These are phyloP conservation scores for Dasypus novemcinctus DNA, from an alignment of 2,113 vertebrate genomes.

Conservation along the genomic window DNA sequence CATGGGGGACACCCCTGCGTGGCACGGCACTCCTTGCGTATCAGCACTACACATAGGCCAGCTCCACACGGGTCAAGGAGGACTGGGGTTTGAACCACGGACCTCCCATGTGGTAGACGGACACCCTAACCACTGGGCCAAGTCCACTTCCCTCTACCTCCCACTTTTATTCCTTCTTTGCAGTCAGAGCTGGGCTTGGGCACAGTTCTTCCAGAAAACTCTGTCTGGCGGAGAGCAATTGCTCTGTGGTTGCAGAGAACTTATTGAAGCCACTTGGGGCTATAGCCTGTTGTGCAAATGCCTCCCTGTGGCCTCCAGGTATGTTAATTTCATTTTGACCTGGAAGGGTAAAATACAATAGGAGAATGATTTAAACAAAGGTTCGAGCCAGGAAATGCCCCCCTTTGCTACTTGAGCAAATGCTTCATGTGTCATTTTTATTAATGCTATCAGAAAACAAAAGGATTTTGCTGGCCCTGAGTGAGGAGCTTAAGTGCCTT, in stretches of 20 bases:
- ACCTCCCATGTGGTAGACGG: too few relatives aligned
- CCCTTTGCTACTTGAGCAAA: constrained; percentile 75
- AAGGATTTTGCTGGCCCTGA: constrained; percentile 64
- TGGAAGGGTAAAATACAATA: constrained; percentile 68
- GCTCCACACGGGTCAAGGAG: too few relatives aligned
- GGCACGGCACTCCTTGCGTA: too few relatives aligned
- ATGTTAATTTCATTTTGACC: constrained; percentile 74
- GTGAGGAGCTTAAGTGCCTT: constrained; percentile 70
- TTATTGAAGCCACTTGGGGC: neutral
- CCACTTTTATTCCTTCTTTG: neutral
- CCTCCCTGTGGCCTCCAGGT: constrained; percentile 6
- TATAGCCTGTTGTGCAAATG: neutral
- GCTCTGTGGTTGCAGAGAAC: constrained; percentile 5
- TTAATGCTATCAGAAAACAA: constrained; percentile 64
- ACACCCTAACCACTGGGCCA: too few relatives aligned
- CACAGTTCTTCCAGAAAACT: neutral
- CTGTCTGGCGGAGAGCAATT: neutral
- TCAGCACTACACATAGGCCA: too few relatives aligned
- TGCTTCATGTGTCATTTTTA: constrained; percentile 76
- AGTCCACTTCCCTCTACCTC: too few relatives aligned
- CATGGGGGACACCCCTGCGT: too few relatives aligned
- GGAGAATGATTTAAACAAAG: constrained; percentile 77
- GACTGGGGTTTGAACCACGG: too few relatives aligned
- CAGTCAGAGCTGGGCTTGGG: neutral
- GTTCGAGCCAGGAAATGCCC: constrained; percentile 73